Evolutionary conservation across 2,113 vertebrate genomes (phyloP).

Genomic region (Lamprotornis superbus): DNA sequence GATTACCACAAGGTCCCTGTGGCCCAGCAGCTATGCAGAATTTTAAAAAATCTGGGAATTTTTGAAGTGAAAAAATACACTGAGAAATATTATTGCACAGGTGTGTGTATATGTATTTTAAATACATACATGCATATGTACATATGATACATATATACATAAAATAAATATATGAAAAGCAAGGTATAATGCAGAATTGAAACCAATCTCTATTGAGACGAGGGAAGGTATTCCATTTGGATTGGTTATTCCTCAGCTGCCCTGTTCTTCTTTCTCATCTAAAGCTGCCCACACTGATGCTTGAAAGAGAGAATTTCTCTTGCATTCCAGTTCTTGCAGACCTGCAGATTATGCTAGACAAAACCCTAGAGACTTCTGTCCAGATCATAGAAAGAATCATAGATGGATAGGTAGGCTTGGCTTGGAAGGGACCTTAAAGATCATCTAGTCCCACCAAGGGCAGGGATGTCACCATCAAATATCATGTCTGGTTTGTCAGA

Average conservation of each 20-base stretch:
- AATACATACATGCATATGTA: neutral
- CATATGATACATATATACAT: neutral
- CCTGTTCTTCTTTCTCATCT: neutral
- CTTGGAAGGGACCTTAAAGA: neutral
- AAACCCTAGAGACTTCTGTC: neutral
- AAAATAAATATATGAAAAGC: neutral
- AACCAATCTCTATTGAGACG: neutral
- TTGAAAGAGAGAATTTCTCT: neutral
- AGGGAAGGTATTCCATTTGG: neutral
- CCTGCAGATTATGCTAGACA: neutral
- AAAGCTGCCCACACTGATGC: neutral
- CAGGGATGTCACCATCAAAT: neutral
- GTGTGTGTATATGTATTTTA: neutral
- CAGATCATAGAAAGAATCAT: neutral
- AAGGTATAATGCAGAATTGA: neutral
- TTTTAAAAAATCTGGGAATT: neutral
- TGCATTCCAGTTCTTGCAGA: neutral
- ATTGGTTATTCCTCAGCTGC: neutral
- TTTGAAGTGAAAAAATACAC: neutral
- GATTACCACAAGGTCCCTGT: neutral
- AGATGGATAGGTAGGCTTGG: neutral
- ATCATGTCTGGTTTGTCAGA: neutral
- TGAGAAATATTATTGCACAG: neutral
- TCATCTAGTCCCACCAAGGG: neutral
- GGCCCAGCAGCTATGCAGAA: neutral